Conservation (phyloP, 1,140 invertebrate species). For the Physella acuta region DNA sequence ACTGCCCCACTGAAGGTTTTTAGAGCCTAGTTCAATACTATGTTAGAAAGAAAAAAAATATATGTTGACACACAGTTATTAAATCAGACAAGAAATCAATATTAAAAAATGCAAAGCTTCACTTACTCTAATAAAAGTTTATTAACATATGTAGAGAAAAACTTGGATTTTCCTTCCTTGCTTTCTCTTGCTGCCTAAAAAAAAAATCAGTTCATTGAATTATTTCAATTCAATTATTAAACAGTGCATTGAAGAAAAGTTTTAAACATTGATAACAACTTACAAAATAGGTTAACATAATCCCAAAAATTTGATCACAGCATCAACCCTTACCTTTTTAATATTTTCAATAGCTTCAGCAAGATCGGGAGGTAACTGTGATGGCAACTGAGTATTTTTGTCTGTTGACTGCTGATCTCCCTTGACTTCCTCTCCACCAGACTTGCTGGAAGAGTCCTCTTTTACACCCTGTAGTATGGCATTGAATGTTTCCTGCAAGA, state of each 20-base stretch:
- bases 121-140: constrained; percentile 66
- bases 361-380: constrained; percentile 66
- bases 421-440: constrained; percentile 17
- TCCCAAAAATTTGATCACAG: too few relatives aligned
- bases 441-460: constrained; percentile 25
- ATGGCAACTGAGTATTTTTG: constrained; percentile 61
- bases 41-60: too few relatives aligned
- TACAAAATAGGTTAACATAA: too few relatives aligned
- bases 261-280: constrained; percentile 4
- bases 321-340: constrained; percentile 59
- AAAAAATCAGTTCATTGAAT: too few relatives aligned
- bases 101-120: constrained; percentile 11
- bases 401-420: constrained; percentile 7
- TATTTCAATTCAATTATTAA: too few relatives aligned
- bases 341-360: constrained; percentile 65
- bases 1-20: constrained; percentile 54
- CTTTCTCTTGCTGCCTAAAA: constrained; percentile 62
- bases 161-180: constrained; percentile 68
- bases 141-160: constrained; percentile 69
- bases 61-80: background rate
- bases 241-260: background rate
- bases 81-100: constrained; percentile 6
- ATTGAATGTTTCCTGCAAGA: background rate
- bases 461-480: constrained; percentile 5
- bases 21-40: constrained; percentile 69